These are phyloP conservation scores for Dasyurus viverrinus DNA, from an alignment of 2,113 vertebrate species.

Conservation along the genomic window DNA sequence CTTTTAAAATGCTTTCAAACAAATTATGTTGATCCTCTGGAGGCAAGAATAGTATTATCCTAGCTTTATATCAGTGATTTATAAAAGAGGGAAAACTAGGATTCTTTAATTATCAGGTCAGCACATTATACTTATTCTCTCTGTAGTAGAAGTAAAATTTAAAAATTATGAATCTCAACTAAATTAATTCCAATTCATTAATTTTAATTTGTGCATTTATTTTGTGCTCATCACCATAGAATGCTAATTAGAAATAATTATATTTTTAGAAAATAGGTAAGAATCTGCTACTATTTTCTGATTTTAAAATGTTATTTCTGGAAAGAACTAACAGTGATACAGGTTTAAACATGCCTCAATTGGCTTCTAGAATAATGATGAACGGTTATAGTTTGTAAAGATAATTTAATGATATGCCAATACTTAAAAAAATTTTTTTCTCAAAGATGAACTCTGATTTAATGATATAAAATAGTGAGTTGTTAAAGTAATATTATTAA, in stretches of 20 bases:
- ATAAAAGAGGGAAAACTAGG: neutral
- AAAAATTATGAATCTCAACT: slow-evolving; percentile 21
- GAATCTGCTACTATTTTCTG: slow-evolving; percentile 16
- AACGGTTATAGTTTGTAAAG: slow-evolving; percentile 56
- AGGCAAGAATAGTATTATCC: neutral
- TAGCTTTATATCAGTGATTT: slow-evolving; percentile 12
- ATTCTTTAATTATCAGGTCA: neutral
- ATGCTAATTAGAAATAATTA: slow-evolving; percentile 49
- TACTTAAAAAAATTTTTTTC: slow-evolving; percentile 70
- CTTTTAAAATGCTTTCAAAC: neutral
- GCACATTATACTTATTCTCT: neutral
- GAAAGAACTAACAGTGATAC: slow-evolving; percentile 38
- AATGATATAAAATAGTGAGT: slow-evolving; percentile 52
- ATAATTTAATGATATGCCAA: slow-evolving; percentile 67
- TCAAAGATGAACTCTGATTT: slow-evolving; percentile 69
- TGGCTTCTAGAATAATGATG: slow-evolving; percentile 68
- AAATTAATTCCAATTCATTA: neutral
- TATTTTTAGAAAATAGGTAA: slow-evolving; percentile 29
- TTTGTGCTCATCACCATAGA: neutral
- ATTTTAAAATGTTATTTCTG: slow-evolving; percentile 22
- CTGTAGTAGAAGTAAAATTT: slow-evolving; percentile 33
- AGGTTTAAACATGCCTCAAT: slow-evolving; percentile 60
- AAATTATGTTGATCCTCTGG: neutral
- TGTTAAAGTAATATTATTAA: slow-evolving; percentile 72
- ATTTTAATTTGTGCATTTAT: slow-evolving; percentile 42